A percentile compares a stretch with the other conserved stretches of the same genome.
Conservation (phyloP, 2,888 invertebrate genomes). For the Phytoseiulus persimilis region DNA sequence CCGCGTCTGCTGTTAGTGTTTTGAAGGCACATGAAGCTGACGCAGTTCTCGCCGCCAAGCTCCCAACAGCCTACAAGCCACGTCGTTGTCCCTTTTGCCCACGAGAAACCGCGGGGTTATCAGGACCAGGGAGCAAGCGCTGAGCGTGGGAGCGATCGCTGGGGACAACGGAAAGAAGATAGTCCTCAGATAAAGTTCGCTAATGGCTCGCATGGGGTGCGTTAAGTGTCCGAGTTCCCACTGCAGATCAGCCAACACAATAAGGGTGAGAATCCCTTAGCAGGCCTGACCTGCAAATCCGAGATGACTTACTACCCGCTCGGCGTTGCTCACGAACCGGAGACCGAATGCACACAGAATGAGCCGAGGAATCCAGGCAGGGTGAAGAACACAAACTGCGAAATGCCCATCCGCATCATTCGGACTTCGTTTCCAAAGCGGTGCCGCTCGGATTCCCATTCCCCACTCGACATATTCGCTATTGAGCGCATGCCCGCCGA, state of each 20-base stretch:
- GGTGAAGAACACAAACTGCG: no score
- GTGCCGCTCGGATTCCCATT: no score
- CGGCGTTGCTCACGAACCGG: neutral
- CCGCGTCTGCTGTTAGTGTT: no score
- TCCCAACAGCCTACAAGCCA: neutral
- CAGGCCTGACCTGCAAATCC: neutral
- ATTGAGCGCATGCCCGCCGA: no score
- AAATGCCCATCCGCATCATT: no score
- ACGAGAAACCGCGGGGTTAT: neutral
- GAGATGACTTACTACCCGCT: neutral
- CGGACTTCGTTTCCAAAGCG: no score
- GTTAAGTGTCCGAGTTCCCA: conserved; percentile 18
- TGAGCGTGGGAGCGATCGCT: neutral
- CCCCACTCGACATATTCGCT: no score
- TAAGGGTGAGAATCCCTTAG: neutral
- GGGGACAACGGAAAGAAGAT: neutral
- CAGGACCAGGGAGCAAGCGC: no score
- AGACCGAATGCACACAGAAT: no score
- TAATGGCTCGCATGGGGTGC: conserved; percentile 13
- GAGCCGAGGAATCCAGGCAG: no score
- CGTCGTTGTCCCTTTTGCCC: neutral
- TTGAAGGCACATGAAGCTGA: no score
- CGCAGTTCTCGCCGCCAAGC: no score
- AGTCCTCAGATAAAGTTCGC: neutral
- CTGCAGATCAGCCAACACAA: neutral